These are phyloP conservation scores for zebrafish (Danio rerio) DNA, from an alignment of 2,113 vertebrate species.

Conservation along the genomic window GRCz12tu NC_133178.1:11686001-11686500, in stretches of 20 bases:
- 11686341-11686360: not conserved
- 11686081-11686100: constrained; percentile 2
- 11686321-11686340: not conserved
- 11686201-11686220: not conserved
- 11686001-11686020: too few species aligned
- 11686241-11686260: not conserved
- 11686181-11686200: not conserved
- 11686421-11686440: too few species aligned
- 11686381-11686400: too few species aligned
- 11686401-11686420: too few species aligned
- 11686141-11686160: constrained; percentile 13
- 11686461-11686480: too few species aligned
- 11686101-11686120: not conserved
- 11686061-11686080: too few species aligned
- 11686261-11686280: constrained; percentile 18
- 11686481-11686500: too few species aligned
- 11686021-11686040: too few species aligned
- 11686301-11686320: not conserved
- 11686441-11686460: too few species aligned
- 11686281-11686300: not conserved
- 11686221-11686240: constrained; percentile 13
- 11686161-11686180: not conserved
- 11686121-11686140: not conserved
- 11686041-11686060: too few species aligned
- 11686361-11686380: not conserved